phyloP scores from a whole-genome alignment of 2,113 vertebrate genomes.

The Oryzias celebensis region DNA sequence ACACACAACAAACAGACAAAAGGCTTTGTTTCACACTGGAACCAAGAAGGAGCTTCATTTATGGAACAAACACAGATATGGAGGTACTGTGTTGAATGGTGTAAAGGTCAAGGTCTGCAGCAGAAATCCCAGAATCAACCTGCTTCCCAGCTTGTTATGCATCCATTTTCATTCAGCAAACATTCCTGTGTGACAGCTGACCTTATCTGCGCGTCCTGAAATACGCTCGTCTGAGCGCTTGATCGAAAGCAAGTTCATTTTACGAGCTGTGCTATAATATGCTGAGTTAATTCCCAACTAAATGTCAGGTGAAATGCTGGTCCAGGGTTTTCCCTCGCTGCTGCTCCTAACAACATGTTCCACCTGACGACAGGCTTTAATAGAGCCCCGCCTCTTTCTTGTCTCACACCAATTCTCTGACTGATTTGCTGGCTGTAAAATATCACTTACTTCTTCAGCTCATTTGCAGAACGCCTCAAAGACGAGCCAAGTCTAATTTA shows the following conservation, averaged over 20 bases:
- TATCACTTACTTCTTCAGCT: slow-evolving; percentile 35
- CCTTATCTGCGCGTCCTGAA: slow-evolving; percentile 80
- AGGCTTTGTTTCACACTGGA: slow-evolving; percentile 25
- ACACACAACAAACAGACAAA: slow-evolving; percentile 17
- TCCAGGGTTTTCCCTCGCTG: slow-evolving; percentile 16
- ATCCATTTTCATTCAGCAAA: slow-evolving; percentile 79
- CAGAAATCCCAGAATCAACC: slow-evolving; percentile 67
- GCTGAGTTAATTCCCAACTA: slow-evolving; percentile 75
- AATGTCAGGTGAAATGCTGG: slow-evolving; percentile 75
- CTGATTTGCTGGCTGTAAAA: slow-evolving; percentile 56
- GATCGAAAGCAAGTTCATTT: slow-evolving; percentile 78
- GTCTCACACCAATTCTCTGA: slow-evolving; percentile 31
- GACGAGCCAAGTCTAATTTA: slow-evolving; percentile 12
- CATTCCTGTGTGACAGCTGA: slow-evolving; percentile 80
- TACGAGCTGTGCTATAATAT: slow-evolving; percentile 58
- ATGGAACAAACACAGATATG: slow-evolving; percentile 41
- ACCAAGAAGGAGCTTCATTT: slow-evolving; percentile 23
- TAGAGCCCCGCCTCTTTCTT: not conserved
- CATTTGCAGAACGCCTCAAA: slow-evolving; percentile 25
- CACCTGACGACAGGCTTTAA: slow-evolving; percentile 44
- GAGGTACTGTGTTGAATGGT: slow-evolving; percentile 60
- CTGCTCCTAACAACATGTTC: slow-evolving; percentile 46
- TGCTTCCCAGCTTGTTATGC: slow-evolving; percentile 69
- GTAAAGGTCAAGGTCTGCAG: slow-evolving; percentile 74
- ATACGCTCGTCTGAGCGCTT: slow-evolving; percentile 62